Evolutionary conservation across 2,113 vertebrate species (phyloP), one percentile per base, ranked within the genome.

Genomic region (Caracal caracal): DNA sequence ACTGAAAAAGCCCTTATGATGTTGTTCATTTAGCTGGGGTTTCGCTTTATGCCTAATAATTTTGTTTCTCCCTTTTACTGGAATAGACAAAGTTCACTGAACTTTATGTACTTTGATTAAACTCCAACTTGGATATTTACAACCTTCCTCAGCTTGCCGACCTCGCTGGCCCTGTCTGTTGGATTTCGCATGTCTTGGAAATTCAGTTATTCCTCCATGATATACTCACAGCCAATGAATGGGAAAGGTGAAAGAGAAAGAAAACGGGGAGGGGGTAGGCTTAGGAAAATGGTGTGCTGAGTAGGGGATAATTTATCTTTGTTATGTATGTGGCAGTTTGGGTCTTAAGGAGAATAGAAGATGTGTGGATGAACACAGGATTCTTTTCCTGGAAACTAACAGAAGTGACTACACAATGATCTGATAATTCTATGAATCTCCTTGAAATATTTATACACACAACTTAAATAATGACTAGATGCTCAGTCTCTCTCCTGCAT

Each of bases 111-210:
- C 24, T 8, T 88, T 76, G 63, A 87, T 94, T 84, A 94, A 94
- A 95, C n/a, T 80, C 24, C 13, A 79, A 93, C 84, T 51, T 84
- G 79, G 75, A 30, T 75, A 79, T 96, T 95, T 81, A 94, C 79
- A 26, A 37, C 37, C 24, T 89, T 76, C 10, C 16, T 66, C 35
- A 90, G 51, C 37, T 88, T 47, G 22, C 33, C 33, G 83, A 15
- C 19, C 47, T 47, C 53, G n/a, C 88, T 80, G 33, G 22, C 35
- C 16, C 0, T 59, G 35, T 51, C 3, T 4, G 0, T 40, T 76
- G 49, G 71, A 51, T 70, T 92, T 88, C 59, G 51, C 6, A 30
- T 53, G 20, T 94, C 26, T 87, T 94, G 26, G 35, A 49, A 22
- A 75, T 65, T 92, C 43, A 88, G 4, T 49, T 66, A 28, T 53